These are phyloP conservation scores for Stegodyphus mimosarum DNA, from an alignment of 1,140 invertebrate species.

Conservation along the genomic window DNA sequence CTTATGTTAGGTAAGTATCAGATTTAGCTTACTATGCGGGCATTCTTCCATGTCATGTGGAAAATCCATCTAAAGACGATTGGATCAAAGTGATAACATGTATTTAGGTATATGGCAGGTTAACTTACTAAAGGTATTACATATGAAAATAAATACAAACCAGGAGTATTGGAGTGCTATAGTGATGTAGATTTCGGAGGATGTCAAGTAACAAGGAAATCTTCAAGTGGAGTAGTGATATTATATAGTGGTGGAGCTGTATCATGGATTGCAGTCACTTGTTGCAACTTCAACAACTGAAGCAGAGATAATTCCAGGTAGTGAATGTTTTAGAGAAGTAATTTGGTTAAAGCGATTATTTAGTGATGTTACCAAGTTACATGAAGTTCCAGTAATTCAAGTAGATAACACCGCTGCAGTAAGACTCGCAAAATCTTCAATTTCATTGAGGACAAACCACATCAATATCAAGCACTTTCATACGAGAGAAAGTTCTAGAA, in stretches of 20 bases:
- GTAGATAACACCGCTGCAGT: slow-evolving; percentile 66
- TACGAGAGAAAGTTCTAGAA: slow-evolving; percentile 64
- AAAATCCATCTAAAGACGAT: slow-evolving; percentile 62
- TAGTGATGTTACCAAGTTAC: not conserved
- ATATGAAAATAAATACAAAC: not conserved
- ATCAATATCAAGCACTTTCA: slow-evolving; percentile 67
- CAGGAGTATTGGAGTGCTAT: slow-evolving; percentile 46
- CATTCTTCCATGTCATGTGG: slow-evolving; percentile 8
- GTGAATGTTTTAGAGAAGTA: slow-evolving; percentile 27
- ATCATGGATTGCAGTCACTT: slow-evolving; percentile 31
- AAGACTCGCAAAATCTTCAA: slow-evolving; percentile 66
- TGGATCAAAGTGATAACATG: slow-evolving; percentile 68
- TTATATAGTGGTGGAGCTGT: slow-evolving; percentile 22
- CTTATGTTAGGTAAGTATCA: slow-evolving; percentile 67
- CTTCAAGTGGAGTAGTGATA: slow-evolving; percentile 22
- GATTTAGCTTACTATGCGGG: slow-evolving; percentile 69
- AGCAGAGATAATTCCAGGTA: slow-evolving; percentile 40
- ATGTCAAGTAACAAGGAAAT: slow-evolving; percentile 60
- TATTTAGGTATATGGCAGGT: slow-evolving; percentile 69
- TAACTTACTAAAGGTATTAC: slow-evolving; percentile 60
- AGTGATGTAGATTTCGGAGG: slow-evolving; percentile 69
- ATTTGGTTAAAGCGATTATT: slow-evolving; percentile 20
- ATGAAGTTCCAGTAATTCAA: not conserved
- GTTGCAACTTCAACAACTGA: slow-evolving; percentile 49
- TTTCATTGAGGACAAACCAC: slow-evolving; percentile 68